A percentile compares a stretch with the other conserved stretches of the same genome.
Evolutionary conservation across 2,113 vertebrate species (phyloP).

Genomic region (Oncorhynchus tshawytscha): DNA sequence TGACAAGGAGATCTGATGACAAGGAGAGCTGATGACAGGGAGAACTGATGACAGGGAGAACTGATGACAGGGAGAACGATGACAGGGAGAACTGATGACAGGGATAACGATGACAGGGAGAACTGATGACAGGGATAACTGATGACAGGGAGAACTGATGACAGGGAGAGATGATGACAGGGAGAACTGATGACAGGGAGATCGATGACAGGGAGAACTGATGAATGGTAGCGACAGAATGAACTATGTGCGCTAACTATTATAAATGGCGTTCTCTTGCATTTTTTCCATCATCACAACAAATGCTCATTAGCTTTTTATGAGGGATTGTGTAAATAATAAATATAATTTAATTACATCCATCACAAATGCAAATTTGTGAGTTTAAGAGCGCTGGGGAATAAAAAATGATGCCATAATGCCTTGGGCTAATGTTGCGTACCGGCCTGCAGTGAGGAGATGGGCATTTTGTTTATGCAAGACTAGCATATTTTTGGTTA

Average conservation of each 20-base stretch:
- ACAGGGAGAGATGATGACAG: no score
- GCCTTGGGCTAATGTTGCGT: background rate
- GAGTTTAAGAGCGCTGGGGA: constrained; percentile 51
- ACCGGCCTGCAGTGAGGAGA: background rate
- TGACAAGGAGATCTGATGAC: no score
- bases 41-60: no score
- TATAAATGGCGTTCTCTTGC: constrained; percentile 71
- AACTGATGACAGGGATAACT: no score
- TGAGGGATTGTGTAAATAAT: constrained; percentile 73
- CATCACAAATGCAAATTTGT: constrained; percentile 68
- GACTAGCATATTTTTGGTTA: constrained; percentile 9
- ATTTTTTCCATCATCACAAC: constrained; percentile 76
- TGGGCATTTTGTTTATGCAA: background rate
- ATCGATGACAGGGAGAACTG: constrained; percentile 38
- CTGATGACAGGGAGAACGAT: no score
- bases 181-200: background rate
- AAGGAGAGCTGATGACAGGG: no score
- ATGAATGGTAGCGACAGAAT: constrained; percentile 69
- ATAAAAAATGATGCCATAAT: constrained; percentile 45
- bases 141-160: no score
- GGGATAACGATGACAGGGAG: no score
- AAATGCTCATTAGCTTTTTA: constrained; percentile 75
- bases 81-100: no score
- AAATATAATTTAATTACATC: constrained; percentile 73
- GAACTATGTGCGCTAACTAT: constrained; percentile 70